Percentiles rank a stretch among this genome's conserved stretches.
These are phyloP conservation scores for Agriopis aurantiaria DNA, from an alignment of 2,888 invertebrate genomes.

Conservation along the genomic window DNA sequence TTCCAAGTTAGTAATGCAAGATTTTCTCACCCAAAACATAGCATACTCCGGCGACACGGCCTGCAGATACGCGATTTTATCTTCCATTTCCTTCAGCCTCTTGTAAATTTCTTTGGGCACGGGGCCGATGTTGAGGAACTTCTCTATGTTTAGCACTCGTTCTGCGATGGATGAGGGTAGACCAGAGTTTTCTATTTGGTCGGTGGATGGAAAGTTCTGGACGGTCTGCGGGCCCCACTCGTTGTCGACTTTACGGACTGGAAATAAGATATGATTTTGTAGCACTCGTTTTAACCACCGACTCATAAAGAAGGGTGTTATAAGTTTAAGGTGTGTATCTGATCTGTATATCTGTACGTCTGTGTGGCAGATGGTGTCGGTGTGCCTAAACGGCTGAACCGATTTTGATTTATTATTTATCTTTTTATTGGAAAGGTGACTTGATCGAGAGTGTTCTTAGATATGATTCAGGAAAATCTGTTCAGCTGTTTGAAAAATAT, in stretches of 20 bases:
- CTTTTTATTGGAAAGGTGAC: too few species aligned
- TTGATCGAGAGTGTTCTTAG: too few species aligned
- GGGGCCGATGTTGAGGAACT: slow-evolving; percentile 85
- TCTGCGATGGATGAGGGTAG: slow-evolving; percentile 88
- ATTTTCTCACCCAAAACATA: slow-evolving; percentile 81
- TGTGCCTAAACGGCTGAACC: too few species aligned
- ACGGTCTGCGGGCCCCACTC: slow-evolving; percentile 89
- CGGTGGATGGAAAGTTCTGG: slow-evolving; percentile 48
- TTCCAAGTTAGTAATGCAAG: too few species aligned
- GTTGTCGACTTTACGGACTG: slow-evolving; percentile 90
- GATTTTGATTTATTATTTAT: too few species aligned
- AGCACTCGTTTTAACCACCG: slow-evolving; percentile 13
- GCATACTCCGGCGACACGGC: slow-evolving; percentile 93
- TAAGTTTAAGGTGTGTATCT: too few species aligned
- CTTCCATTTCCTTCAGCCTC: slow-evolving; percentile 91
- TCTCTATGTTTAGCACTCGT: slow-evolving; percentile 88
- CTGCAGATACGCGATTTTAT: slow-evolving; percentile 90
- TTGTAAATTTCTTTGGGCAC: slow-evolving; percentile 88
- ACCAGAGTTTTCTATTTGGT: slow-evolving; percentile 54
- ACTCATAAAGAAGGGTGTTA: too few species aligned
- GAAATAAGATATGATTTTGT: slow-evolving; percentile 18
- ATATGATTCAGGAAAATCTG: too few species aligned
- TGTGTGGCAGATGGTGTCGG: too few species aligned
- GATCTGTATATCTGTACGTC: too few species aligned
- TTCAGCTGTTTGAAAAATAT: too few species aligned